A percentile compares a stretch with the other conserved stretches of the same genome.
phyloP scores from a whole-genome alignment of 1,140 invertebrate species.

The Procambarus clarkii region DNA sequence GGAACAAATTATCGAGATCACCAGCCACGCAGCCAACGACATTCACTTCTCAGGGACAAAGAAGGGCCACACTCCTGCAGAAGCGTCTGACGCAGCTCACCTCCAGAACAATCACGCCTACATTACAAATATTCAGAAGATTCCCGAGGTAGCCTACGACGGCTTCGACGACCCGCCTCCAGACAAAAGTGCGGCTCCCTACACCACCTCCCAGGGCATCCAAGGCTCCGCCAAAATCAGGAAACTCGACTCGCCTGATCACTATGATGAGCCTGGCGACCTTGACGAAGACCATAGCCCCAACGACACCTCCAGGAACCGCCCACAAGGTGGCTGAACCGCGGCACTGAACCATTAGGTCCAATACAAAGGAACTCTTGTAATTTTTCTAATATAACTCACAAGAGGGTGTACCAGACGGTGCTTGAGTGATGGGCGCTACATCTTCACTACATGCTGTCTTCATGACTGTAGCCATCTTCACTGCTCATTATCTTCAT shows the following conservation, averaged over 20 bases:
- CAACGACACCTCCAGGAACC: background rate
- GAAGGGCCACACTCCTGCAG: background rate
- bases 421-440: no score
- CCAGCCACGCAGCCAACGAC: background rate
- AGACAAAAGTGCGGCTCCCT: background rate
- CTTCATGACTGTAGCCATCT: no score
- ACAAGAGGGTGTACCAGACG: no score
- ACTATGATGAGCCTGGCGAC: background rate
- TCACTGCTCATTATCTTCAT: no score
- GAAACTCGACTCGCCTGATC: background rate
- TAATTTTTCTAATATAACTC: no score
- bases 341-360: no score
- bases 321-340: no score
- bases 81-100: background rate
- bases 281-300: background rate
- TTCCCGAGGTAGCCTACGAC: background rate
- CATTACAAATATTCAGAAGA: background rate
- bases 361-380: no score
- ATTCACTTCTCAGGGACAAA: background rate
- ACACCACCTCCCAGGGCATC: background rate
- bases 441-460: no score
- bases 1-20: conserved; percentile 30
- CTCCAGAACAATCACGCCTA: background rate
- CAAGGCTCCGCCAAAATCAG: background rate
- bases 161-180: background rate